Evolutionary conservation across 2,888 invertebrate genomes (phyloP), one percentile per base, ranked within the genome.

Genomic region (Nemotelus nigrinus): DNA sequence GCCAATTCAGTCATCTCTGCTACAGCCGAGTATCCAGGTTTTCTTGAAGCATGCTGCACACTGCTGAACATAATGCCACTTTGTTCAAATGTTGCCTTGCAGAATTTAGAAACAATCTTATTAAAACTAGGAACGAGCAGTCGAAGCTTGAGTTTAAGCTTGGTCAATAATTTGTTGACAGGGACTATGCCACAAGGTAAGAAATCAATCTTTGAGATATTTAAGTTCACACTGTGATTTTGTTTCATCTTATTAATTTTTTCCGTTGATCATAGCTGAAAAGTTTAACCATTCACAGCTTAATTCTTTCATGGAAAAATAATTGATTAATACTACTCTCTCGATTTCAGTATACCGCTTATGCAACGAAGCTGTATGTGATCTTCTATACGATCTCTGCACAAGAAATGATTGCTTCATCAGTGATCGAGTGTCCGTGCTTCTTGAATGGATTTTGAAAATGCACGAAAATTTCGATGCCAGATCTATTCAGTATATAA

Each of bases 371-470:
- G 88, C 89, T 50, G 93, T 96, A 47, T 94, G 96, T 82, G 94
- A 94, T 86, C 88, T 96, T 78, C 89, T 96, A 77, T 94, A 93
- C 82, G 93, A 94, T 85, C 89, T 96, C 79, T 95, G 96, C 82
- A 92, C 90, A 76, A 88, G 90, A 6, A 86, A 87, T 79, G 85
- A 86, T 81, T 84, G 80, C 3, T 84, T 84, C 78, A 90, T 92
- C 5, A 87, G 88, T 71, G 91, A 92, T 81, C 89, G 93, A 63
- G 88, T 93, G 79, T 88, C 88, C 75, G 91, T 93, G 4, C 90
- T 94, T 83, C 87, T 95, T 75, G 89, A 91, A 78, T 96, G 96
- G 96, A 88, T 96, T 74, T 81, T 85, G 78, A 85, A 86, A 79
- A 78, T 87, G 72, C 84, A 85, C 44, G 77, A 70, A 53, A 85